Conservation (phyloP, 1,140 invertebrate species). For the Drosophila triauraria region DNA sequence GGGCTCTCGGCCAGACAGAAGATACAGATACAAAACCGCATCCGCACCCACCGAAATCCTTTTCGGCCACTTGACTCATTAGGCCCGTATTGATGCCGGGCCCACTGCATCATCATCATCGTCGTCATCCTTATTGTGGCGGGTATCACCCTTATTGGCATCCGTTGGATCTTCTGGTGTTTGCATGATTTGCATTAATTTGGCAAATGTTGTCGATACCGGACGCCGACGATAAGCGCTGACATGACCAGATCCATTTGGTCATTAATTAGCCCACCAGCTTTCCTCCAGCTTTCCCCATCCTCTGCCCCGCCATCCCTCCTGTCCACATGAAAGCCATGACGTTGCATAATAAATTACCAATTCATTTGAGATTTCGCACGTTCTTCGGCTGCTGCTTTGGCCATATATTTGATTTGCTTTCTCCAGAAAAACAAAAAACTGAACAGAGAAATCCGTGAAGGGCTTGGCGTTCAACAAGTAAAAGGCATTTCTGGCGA, state of each 20-base stretch:
- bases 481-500: conserved; percentile 32
- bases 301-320: background rate
- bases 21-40: conserved; percentile 40
- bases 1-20: conserved; percentile 36
- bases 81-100: conserved; percentile 69
- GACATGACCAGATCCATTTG: conserved; percentile 75
- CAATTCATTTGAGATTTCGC: conserved; percentile 72
- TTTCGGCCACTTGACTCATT: conserved; percentile 81
- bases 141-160: conserved; percentile 20
- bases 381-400: conserved; percentile 44
- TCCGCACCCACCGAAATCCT: conserved; percentile 77
- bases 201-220: conserved; percentile 80
- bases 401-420: conserved; percentile 42
- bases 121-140: background rate
- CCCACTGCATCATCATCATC: conserved; percentile 46
- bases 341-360: conserved; percentile 79
- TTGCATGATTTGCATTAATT: conserved; percentile 82
- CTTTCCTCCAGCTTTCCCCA: conserved; percentile 17
- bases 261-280: conserved; percentile 80
- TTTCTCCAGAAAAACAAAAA: conserved; percentile 32
- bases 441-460: background rate
- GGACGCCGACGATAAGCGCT: conserved; percentile 75
- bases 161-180: conserved; percentile 64
- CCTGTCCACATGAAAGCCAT: conserved; percentile 51
- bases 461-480: conserved; percentile 25